Percentiles rank a stretch among this genome's conserved stretches.
phyloP scores from a whole-genome alignment of 2,113 vertebrate genomes.

The Ptyas mucosa region DNA sequence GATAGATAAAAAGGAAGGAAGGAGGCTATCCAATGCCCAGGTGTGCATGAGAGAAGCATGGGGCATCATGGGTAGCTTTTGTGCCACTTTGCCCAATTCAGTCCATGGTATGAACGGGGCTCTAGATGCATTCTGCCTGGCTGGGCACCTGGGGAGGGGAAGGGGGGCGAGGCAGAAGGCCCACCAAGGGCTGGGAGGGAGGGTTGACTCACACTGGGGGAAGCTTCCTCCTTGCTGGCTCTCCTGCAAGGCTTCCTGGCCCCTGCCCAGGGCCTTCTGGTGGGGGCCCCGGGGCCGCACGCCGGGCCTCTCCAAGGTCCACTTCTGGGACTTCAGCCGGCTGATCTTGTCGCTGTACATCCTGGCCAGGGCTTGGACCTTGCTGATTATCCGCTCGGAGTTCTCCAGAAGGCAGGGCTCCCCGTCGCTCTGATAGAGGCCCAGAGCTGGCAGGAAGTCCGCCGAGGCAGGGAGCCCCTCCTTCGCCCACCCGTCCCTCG shows the following conservation, averaged over 20 bases:
- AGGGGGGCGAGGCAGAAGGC: accelerated
- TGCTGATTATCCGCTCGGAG: constrained; percentile 79
- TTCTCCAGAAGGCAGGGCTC: constrained; percentile 67
- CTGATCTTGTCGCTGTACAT: constrained; percentile 81
- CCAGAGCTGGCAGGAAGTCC: constrained; percentile 45
- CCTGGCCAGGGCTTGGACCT: constrained; percentile 82
- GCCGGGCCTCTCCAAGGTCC: not conserved
- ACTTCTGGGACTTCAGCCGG: constrained; percentile 9
- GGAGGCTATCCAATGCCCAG: not conserved
- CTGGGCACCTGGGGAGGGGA: not conserved
- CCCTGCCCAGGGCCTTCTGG: not conserved
- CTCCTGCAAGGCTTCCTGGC: not conserved
- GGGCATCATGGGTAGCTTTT: not conserved
- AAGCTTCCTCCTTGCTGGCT: not conserved
- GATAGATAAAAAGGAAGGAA: too few relatives aligned
- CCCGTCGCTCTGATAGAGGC: constrained; percentile 64
- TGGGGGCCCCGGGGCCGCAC: not conserved
- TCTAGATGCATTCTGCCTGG: not conserved
- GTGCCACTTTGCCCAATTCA: not conserved
- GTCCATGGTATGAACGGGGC: not conserved
- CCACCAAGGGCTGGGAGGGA: not conserved
- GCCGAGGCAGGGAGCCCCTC: constrained; percentile 42
- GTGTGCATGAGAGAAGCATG: not conserved
- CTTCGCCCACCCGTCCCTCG: accelerated
- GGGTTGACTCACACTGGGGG: constrained; percentile 7